Base-by-base conservation (phyloP, 2,113 vertebrate genomes). In the Atherinomorus stipes region DNA sequence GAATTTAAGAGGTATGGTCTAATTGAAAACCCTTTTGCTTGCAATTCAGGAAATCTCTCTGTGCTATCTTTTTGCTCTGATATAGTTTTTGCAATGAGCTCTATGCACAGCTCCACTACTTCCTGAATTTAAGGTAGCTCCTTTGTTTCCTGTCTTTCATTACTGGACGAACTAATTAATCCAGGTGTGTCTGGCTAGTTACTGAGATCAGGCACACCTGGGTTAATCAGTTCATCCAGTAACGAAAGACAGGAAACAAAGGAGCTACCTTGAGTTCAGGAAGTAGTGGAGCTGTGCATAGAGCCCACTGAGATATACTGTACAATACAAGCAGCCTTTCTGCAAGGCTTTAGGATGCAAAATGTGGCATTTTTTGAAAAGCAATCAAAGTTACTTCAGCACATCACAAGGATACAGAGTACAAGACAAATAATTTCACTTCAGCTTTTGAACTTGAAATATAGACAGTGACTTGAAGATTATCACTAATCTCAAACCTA, bases 381-480 rank as follows among this genome's bases (percentile, higher is more conserved):
- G 51, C 34, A 26, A 51, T 28, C 60, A 38, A 11, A 40, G 47
- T 59, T 57, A 67, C 44, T 54, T 60, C 9, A 49, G 61, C 40
- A n/a, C 58, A 47, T 15, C 12, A 15, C 40, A 42, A 16, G 21
- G 34, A 22, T 57, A 53, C 9, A 22, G 13, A 51, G 61, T 42
- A 67, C 50, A 64, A 68, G 16, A 52, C 25, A 70, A 58, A 82
- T 62, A 1, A 67, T 70, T 57, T 40, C 54, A 19, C 45, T 61
- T 52, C 49, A 73, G 45, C 54, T 47, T 47, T 49, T 10, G 13
- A 63, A 23, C 21, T 58, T 80, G 42, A 82, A 74, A 71, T 50
- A 42, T 64, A 25, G 53, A 40, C 70, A 77, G 63, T 63, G 59
- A 57, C 56, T 69, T 19, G 18, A 19, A 60, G 23, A 53, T 26